Base-by-base conservation (phyloP, 2,888 invertebrate species). In the Microctonus brassicae region DNA sequence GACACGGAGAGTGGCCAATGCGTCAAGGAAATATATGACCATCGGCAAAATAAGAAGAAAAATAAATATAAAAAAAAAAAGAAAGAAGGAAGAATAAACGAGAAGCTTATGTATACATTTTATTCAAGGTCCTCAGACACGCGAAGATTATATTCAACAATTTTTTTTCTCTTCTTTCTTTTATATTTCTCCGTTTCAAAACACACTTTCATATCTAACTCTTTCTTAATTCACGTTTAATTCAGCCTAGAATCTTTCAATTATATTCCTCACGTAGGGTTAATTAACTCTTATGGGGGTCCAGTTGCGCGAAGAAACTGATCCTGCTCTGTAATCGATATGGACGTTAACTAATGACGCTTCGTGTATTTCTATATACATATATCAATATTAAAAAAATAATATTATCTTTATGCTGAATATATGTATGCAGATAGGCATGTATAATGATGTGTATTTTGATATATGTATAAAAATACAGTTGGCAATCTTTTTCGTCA, bases 401-500 rank as follows among this genome's bases (percentile, higher is more conserved):
- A 39, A 63, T 29, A 47, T 72, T 71, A 60, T 26, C 69, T 70
- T 55, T 68, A 47, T 47, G 6, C n/a, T 71, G 63, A 60, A 53
- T 52, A 52, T 33, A 60, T 34, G 42, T 29, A 64, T 58, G 36
- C 68, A 17, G 20, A 53, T 70, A 17, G 20, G 17, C 7, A 47
- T n/a, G n/a, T 17, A 47, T 47, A 47, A 47, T 47, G 17, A 47
- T 47, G 17, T n/a, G 17, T 67, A 58, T 69, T 64, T n/a, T 70
- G 17, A 47, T 47, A n/a, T 47, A 47, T 47, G 47, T 47, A 47
- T 47, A 47, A 17, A 47, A 47, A 47, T 73, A 63, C 53, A 73
- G 39, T 74, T 73, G 77, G 75, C 79, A 82, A 79, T 78, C 79
- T 78, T 68, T 78, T 76, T 79, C 79, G 77, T 80, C 80, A 76